phyloP scores from a whole-genome alignment of 2,888 invertebrate genomes.

The Drosophila niveifrons region DNA sequence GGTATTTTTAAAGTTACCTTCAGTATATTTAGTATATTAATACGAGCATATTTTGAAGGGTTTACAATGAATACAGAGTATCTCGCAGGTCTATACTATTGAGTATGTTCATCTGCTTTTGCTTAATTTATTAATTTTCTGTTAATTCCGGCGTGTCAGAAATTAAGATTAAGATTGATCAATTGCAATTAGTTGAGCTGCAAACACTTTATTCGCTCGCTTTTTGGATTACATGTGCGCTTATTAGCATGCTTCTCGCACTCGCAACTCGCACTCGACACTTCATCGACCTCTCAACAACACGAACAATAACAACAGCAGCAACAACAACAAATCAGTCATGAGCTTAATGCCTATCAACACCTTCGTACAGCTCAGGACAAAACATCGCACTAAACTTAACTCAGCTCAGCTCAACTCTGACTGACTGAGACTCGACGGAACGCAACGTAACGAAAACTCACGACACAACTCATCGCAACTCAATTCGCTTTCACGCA shows the following conservation, averaged over 20 bases:
- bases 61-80: background rate
- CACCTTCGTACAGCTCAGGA: constrained; percentile 30
- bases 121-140: constrained; percentile 1
- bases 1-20: too few species aligned
- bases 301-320: background rate
- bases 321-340: constrained; percentile 4
- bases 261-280: constrained; percentile 23
- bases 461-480: constrained; percentile 31
- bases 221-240: constrained; percentile 36
- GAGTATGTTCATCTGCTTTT: background rate
- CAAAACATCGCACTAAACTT: constrained; percentile 10
- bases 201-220: constrained; percentile 19
- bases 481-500: constrained; percentile 35
- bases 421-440: constrained; percentile 7
- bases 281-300: constrained; percentile 19
- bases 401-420: constrained; percentile 16
- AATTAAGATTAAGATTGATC: constrained; percentile 12
- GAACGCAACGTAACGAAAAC: constrained; percentile 1
- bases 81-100: background rate
- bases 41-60: too few species aligned
- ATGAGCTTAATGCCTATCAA: constrained; percentile 38
- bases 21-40: too few species aligned
- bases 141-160: background rate
- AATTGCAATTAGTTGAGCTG: constrained; percentile 28
- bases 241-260: constrained; percentile 41